Conservation (phyloP, 2,113 vertebrate genomes). For the Rattus norvegicus region DNA sequence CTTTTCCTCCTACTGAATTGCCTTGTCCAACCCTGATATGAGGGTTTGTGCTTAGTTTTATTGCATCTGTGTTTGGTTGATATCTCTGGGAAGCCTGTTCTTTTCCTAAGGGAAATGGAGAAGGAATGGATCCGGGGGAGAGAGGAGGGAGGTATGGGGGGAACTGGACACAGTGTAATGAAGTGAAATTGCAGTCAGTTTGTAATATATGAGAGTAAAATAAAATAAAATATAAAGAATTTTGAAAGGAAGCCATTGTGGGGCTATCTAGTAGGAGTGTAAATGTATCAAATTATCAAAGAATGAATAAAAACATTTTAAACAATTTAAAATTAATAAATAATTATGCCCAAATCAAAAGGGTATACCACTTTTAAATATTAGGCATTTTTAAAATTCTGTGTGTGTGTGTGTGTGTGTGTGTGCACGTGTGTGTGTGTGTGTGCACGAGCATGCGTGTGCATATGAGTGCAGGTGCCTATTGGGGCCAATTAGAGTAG, state of each 20-base stretch:
- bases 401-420: not conserved
- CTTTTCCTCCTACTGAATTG: not conserved
- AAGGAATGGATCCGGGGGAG: not conserved
- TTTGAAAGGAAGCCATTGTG: not conserved
- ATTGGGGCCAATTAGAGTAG: not conserved
- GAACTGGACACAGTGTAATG: not conserved
- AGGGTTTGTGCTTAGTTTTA: not conserved
- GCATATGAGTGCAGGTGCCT: not conserved
- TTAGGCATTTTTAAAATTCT: no score
- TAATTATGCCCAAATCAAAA: not conserved
- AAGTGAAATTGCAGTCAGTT: not conserved
- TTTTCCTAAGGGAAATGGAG: not conserved
- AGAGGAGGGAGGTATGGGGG: not conserved
- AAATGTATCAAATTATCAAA: not conserved
- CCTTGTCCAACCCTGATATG: not conserved
- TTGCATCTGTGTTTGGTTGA: not conserved
- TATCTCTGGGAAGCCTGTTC: not conserved
- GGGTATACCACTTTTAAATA: not conserved
- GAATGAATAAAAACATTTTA: not conserved
- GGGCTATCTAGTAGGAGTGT: not conserved
- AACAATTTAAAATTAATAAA: not conserved
- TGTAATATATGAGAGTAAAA: not conserved
- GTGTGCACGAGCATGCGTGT: not conserved
- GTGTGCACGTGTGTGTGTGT: not conserved
- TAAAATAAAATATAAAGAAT: not conserved